Conservation (phyloP, 37 sponge, comb jelly and placozoan genomes). For the Spongilla lacustris region DNA sequence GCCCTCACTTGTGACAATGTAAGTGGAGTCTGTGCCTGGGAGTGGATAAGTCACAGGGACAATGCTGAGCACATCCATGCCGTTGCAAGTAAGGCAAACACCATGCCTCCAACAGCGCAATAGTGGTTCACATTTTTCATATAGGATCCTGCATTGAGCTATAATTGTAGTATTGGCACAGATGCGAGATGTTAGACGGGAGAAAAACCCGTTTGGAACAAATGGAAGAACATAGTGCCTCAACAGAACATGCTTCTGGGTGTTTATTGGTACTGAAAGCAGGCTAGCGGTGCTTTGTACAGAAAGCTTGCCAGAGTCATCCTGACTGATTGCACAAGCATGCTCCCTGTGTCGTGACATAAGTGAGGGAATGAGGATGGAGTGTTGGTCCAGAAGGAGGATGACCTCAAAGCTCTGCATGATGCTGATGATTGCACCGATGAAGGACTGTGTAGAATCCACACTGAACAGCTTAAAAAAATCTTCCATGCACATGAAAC, state of each 20-base stretch:
- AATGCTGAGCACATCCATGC: constrained; percentile 67
- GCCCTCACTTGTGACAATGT: constrained; percentile 15
- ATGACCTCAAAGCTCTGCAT: constrained; percentile 91
- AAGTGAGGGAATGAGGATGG: constrained; percentile 82
- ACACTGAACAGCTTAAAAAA: constrained; percentile 32
- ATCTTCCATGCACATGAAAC: constrained; percentile 48
- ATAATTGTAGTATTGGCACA: constrained; percentile 50
- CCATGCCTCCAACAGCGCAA: constrained; percentile 68
- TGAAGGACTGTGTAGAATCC: background rate
- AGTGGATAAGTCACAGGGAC: constrained; percentile 35
- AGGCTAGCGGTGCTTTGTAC: background rate
- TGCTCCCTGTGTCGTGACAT: constrained; percentile 52
- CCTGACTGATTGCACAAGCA: constrained; percentile 19
- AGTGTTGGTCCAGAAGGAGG: constrained; percentile 53
- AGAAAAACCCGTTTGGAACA: constrained; percentile 82
- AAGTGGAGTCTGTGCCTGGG: constrained; percentile 17
- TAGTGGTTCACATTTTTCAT: background rate
- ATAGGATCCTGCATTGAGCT: constrained; percentile 11
- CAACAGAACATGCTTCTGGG: constrained; percentile 18
- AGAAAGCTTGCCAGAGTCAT: background rate
- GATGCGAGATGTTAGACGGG: constrained; percentile 74
- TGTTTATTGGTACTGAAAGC: background rate
- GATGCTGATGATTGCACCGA: constrained; percentile 45
- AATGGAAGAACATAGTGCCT: constrained; percentile 69
- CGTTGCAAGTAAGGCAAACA: constrained; percentile 49